Base-by-base conservation (phyloP, 2,888 invertebrate genomes). In the Cephus runcator region DNA sequence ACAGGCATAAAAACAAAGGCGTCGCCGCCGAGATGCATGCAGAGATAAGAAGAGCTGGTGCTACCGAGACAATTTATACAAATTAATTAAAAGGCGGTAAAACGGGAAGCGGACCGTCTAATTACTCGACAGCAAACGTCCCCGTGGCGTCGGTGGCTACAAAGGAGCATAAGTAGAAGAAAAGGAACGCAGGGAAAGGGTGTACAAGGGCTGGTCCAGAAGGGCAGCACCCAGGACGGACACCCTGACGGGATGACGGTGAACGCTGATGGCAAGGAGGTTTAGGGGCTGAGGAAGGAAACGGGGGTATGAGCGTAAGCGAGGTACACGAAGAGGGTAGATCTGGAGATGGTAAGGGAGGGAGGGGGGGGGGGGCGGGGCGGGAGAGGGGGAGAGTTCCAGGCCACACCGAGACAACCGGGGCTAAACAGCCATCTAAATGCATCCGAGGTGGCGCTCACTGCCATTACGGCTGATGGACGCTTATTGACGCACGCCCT, bases 401-500 rank as follows among this genome's bases (percentile, higher is more conserved):
- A 87, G 86, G 88, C 86, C 88, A 89, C 87, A 87, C 88, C 89
- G 89, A 91, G 91, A 91, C 91, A 91, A 91, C 89, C 89, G 87
- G 87, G 89, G 90, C 91, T 91, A 91, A 91, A 91, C 91, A 91
- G 91, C 91, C 91, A 91, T 91, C 91, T 91, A 91, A 91, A 91
- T 91, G 91, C 91, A 91, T 91, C 91, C 90, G 91, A 91, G 91
- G 91, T 91, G 91, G 91, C 89, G 91, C 90, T 89, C 90, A 87
- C 91, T 91, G 90, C 91, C 90, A 91, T 91, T 91, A 91, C 89
- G 89, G 88, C 90, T 91, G 91, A 91, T 91, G 91, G 91, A 91
- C 91, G 91, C 91, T 91, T 91, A 91, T 91, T 91, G 91, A 91
- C 91, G 91, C 90, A 88, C 90, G 87, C 90, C 79, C 76, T 76